Percentiles rank a stretch among this genome's conserved stretches.
Conservation (phyloP, 1,140 invertebrate genomes). For the Diabrotica undecimpunctata region DNA sequence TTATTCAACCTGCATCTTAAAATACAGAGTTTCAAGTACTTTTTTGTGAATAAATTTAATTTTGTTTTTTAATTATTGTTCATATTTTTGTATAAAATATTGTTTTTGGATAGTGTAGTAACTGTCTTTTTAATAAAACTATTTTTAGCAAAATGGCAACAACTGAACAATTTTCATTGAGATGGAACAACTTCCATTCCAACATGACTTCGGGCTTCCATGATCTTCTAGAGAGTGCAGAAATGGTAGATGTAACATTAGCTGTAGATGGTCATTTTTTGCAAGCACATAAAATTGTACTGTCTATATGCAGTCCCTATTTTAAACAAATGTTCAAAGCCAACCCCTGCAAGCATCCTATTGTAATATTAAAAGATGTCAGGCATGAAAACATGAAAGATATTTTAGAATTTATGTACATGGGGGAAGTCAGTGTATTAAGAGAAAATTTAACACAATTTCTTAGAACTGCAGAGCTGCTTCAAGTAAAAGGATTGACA, state of each 20-base stretch:
- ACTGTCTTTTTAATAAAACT: too few species aligned
- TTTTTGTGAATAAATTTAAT: too few species aligned
- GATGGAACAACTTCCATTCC: slow-evolving; percentile 65
- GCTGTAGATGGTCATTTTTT: slow-evolving; percentile 67
- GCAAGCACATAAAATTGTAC: slow-evolving; percentile 68
- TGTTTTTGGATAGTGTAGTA: too few species aligned
- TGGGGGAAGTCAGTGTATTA: slow-evolving; percentile 86
- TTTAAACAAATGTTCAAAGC: slow-evolving; percentile 68
- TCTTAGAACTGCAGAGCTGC: slow-evolving; percentile 79
- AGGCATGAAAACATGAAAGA: slow-evolving; percentile 71
- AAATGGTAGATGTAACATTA: slow-evolving; percentile 70
- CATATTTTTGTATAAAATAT: too few species aligned
- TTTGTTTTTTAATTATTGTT: too few species aligned
- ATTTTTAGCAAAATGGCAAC: slow-evolving; percentile 34
- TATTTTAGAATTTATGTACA: slow-evolving; percentile 80
- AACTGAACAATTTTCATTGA: slow-evolving; percentile 59
- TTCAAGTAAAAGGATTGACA: slow-evolving; percentile 84
- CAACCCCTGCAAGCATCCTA: slow-evolving; percentile 53
- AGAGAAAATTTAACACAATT: slow-evolving; percentile 83
- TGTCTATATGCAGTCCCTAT: slow-evolving; percentile 70
- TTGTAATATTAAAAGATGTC: slow-evolving; percentile 78
- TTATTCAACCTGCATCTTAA: too few species aligned
- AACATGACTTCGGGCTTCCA: slow-evolving; percentile 61
- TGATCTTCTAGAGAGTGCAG: slow-evolving; percentile 59
- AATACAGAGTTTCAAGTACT: too few species aligned